Evolutionary conservation across 2,113 vertebrate genomes (phyloP), one percentile per base, ranked within the genome.

Genomic region (Nansenia antarctica): DNA sequence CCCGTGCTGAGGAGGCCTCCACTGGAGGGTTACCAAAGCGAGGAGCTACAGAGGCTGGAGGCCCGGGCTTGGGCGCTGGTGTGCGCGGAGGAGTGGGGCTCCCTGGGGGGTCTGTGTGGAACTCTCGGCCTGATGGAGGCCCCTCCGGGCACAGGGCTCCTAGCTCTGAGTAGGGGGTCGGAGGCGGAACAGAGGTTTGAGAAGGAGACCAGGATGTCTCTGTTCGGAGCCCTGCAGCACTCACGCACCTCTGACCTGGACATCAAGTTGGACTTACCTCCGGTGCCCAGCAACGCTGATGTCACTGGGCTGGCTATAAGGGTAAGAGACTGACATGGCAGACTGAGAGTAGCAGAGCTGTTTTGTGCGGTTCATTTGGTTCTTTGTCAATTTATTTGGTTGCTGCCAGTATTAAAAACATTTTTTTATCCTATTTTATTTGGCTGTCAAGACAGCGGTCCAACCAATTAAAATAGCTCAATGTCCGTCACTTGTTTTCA

Each of bases 201-300:
- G 69, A 95, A 88, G 4, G 96, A 98, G 57, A 98, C 96, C 0
- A 91, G 95, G 0, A 75, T 94, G 78, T 95, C 95, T 0, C 93
- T 99, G 45, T 99, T 98, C 0, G 97, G 98, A 62, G 98, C 96
- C 2, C 93, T 98, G 2, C 94, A 96, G 31, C 95, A 97, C 73
- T 96, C 94, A 66, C 93, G 94, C 3, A 94, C 98, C 0, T 90
- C 91, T 4, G 96, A 99, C 62, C 90, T 98, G 87, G 96, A 99
- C 49, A 93, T 98, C 73, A 94, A 91, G 63, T 55, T 99, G 86
- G 96, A 98, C 82, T 71, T 99, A 2, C 98, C 97, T 0, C 95
- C 96, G 0, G 86, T 99, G 60, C 96, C 97, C 18, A 95, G 95
- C 82, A 94, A 89, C 35, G 94, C 94, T 5, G 97, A 98, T 77